phyloP scores from a whole-genome alignment of 2,113 vertebrate genomes.

The Butastur rufipennis region DNA sequence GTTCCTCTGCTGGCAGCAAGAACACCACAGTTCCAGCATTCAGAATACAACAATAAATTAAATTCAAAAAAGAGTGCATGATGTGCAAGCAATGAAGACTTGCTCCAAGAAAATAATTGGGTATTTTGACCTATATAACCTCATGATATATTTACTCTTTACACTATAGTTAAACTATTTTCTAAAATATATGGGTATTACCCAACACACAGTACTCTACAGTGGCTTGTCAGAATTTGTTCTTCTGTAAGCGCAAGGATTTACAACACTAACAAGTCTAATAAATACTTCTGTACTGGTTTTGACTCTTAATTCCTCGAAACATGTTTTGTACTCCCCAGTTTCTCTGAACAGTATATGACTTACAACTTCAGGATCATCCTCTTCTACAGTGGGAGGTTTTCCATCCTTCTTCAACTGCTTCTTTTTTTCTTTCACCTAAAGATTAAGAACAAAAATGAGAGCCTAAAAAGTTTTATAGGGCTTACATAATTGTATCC shows the following conservation, averaged over 20 bases:
- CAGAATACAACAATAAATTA: neutral
- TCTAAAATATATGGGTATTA: neutral
- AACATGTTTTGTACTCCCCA: neutral
- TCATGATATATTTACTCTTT: neutral
- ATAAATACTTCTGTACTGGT: neutral
- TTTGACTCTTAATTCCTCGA: neutral
- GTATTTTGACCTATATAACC: neutral
- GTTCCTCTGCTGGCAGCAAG: neutral
- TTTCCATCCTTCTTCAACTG: conserved; percentile 98
- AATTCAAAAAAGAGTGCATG: neutral
- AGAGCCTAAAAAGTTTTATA: neutral
- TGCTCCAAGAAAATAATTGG: neutral
- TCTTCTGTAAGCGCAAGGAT: neutral
- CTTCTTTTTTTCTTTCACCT: conserved; percentile 97
- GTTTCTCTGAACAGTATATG: neutral
- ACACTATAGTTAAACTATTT: neutral
- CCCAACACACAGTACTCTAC: neutral
- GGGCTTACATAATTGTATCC: neutral
- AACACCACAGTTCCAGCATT: neutral
- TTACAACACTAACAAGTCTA: neutral
- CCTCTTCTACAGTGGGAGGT: conserved; percentile 84
- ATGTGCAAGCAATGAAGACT: neutral
- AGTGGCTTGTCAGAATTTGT: neutral
- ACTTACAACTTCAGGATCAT: conserved; percentile 91
- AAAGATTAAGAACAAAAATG: neutral